Base-by-base conservation (phyloP, 2,888 invertebrate species). In the Slavum lentiscoides region DNA sequence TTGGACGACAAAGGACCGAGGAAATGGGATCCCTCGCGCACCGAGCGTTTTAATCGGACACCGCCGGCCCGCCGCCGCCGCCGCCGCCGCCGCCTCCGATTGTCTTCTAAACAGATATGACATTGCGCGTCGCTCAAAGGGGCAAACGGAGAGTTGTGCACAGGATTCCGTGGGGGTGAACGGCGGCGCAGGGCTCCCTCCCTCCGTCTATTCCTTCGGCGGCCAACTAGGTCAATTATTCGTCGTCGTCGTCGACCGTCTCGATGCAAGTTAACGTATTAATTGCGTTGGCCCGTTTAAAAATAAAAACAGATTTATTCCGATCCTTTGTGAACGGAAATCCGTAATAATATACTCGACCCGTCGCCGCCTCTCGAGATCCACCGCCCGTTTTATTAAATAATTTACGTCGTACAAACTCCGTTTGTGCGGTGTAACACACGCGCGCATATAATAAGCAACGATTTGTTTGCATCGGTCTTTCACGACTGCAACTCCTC, bases 31-130 rank as follows among this genome's bases (percentile, higher is more conserved):
- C 77, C 53, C 74, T 75, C 74, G 53, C 15, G 43, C 37, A 17
- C 69, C 49, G 49, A 13, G 21, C 61, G 75, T 77, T 62, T 53
- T 39, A 66, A 80, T 80, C 70, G 72, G 64, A 80, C 70, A 61
- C 73, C 62, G 74, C n/a, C 19, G 15, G 53, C 2, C 53, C 13
- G 53, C 21, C 39, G 43, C n/a, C 69, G 43, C n/a, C 4, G 23
- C n/a, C n/a, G n/a, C n/a, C n/a, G n/a, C n/a, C n/a, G n/a, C 30
- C 30, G 30, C 4, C 30, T 1, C 17, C 43, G 37, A 69, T 77
- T 77, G 77, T 80, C 80, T 80, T 80, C 72, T 75, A 75, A 80
- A 80, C 80, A 64, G 69, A 80, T 80, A 80, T 80, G 80, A 80
- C 80, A 80, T 80, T 80, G 80, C 55, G 62, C 19, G 30, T 23